Evolutionary conservation across 2,888 invertebrate genomes (phyloP), one percentile per base, ranked within the genome.

Genomic region (Ormyrus pomaceus): DNA sequence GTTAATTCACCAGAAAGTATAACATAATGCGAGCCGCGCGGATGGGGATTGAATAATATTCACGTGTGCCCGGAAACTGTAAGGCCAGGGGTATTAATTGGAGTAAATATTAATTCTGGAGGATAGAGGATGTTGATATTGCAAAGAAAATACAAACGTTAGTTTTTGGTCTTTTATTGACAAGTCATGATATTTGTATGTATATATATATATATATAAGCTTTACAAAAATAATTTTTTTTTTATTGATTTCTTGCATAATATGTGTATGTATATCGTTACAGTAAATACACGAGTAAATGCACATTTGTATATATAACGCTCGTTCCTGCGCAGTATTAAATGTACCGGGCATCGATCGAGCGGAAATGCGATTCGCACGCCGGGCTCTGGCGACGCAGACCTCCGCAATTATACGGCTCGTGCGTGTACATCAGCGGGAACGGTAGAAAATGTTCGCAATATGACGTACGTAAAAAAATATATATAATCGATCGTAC

Each of bases 191-290:
- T 45, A 72, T 19, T 53, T 61, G 51, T 51, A 48, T 34, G 2
- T 34, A 34, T 34, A 0, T 34, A 34, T 34, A 34, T 3, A 34
- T 34, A 34, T 34, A 3, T 69, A 72, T 51, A 78, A 74, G 55
- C 51, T 77, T 77, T 81, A 81, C 74, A 81, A 74, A 78, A 69
- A 69, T 73, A 75, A 45, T 10, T 51, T 19, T 19, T 19, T 70
- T 65, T 58, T 80, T 69, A 68, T 72, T 71, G 68, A 53, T 71
- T n/a, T 56, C 70, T 56, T 70, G n/a, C 45, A 5, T 10, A 65
- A 64, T 68, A 71, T 55, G 7, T n/a, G 56, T 74, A 70, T 58
- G 46, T 8, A 45, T 61, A 56, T 50, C 68, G 46, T 65, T 45
- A 50, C 73, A 59, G 50, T 66, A 70, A 19, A 51, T 64, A 74